Percentiles rank a stretch among this genome's conserved stretches.
phyloP scores from a whole-genome alignment of 2,888 invertebrate genomes.

The Sphaerophoria taeniata region DNA sequence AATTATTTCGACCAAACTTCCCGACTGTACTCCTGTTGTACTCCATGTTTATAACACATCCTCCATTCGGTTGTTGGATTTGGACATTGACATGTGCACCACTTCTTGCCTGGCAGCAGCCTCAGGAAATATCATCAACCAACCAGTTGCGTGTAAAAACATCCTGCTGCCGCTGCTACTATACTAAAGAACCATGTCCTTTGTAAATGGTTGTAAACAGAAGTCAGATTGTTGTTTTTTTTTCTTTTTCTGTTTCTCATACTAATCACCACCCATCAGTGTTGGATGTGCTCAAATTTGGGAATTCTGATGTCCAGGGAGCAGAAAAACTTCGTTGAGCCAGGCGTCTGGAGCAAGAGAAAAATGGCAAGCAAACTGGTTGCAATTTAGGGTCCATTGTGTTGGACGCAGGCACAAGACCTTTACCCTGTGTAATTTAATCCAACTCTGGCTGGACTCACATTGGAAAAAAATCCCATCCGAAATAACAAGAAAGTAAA shows the following conservation, averaged over 20 bases:
- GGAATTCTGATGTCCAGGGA: conserved; percentile 2
- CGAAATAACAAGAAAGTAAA: conserved; percentile 48
- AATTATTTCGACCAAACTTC: conserved; percentile 48
- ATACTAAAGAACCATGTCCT: neutral
- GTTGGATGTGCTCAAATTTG: conserved; percentile 17
- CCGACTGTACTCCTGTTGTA: neutral
- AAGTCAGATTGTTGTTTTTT: conserved; percentile 4
- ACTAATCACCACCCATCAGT: conserved; percentile 27
- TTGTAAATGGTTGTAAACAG: conserved; percentile 30
- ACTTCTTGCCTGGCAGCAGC: conserved; percentile 1
- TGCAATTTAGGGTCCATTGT: conserved; percentile 62
- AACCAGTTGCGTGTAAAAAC: conserved; percentile 62
- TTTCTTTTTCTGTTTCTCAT: conserved; percentile 4
- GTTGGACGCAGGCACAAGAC: conserved; percentile 47
- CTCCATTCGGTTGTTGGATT: neutral
- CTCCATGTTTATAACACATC: conserved; percentile 6
- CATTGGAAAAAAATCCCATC: conserved; percentile 20
- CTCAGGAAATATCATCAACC: conserved; percentile 54
- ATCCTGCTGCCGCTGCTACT: neutral
- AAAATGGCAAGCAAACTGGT: conserved; percentile 44
- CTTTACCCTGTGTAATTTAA: conserved; percentile 53
- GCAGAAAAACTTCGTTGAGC: conserved; percentile 23
- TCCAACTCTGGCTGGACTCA: conserved; percentile 21
- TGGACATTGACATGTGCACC: conserved; percentile 29
- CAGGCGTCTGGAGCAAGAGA: neutral